These are phyloP conservation scores for Stictocephala bisonia DNA, from an alignment of 2,888 invertebrate species.

Conservation along the genomic window DNA sequence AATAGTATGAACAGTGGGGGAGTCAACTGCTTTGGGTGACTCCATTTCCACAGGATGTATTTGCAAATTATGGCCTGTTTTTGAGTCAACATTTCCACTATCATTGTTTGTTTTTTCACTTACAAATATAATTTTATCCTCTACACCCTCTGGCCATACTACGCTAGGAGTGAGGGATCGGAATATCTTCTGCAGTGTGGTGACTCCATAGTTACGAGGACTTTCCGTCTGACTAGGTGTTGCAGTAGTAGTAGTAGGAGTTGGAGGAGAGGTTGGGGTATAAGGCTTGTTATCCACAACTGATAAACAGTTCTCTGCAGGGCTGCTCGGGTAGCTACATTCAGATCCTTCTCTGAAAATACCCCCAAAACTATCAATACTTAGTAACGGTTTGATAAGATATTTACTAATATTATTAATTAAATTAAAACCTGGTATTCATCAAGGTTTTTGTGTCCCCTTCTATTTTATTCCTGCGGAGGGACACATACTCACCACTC, in stretches of 20 bases:
- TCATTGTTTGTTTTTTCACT: constrained; percentile 32
- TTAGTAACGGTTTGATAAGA: no score
- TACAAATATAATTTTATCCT: constrained; percentile 34
- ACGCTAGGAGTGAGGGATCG: constrained; percentile 54
- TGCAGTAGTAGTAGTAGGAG: constrained; percentile 16
- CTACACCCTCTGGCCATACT: constrained; percentile 46
- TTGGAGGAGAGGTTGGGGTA: background rate
- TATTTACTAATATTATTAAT: no score
- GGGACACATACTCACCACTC: no score
- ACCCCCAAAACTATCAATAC: no score
- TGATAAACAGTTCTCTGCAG: constrained; percentile 22
- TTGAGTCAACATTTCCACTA: background rate
- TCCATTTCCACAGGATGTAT: background rate
- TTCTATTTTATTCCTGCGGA: no score
- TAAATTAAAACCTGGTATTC: no score
- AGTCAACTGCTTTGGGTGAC: background rate
- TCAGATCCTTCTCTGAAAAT: constrained; percentile 54
- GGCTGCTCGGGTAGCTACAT: constrained; percentile 57
- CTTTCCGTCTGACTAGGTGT: constrained; percentile 41
- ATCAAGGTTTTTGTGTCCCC: no score
- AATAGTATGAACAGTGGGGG: background rate
- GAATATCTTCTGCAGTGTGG: constrained; percentile 57
- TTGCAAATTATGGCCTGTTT: background rate
- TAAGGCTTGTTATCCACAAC: constrained; percentile 23
- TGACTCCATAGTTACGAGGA: constrained; percentile 55